Percentiles rank a stretch among this genome's conserved stretches.
These are phyloP conservation scores for Atta cephalotes DNA, from an alignment of 1,140 invertebrate species.

Conservation along the genomic window DNA sequence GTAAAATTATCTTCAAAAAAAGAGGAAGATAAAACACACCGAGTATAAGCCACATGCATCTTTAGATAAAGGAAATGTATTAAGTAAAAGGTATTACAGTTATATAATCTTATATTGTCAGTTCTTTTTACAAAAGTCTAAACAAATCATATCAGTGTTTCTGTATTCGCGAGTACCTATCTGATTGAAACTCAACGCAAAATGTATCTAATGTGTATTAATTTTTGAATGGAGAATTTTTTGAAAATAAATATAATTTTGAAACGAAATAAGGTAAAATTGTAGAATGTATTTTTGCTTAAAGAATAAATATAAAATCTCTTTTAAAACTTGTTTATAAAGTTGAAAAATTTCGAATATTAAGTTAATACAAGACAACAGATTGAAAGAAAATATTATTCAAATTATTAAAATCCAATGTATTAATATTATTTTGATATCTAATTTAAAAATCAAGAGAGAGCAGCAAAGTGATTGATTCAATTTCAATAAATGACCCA, in stretches of 20 bases:
- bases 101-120: neutral
- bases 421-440: neutral
- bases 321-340: neutral
- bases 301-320: neutral
- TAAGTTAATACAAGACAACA: neutral
- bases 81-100: neutral
- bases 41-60: neutral
- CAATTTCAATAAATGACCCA: too few relatives aligned
- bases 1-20: neutral
- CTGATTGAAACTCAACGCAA: neutral
- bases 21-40: neutral
- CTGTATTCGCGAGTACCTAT: neutral
- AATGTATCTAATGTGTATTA: neutral
- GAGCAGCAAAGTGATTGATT: neutral
- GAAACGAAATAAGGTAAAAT: neutral
- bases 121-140: neutral
- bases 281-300: neutral
- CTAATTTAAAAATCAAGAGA: slow-evolving; percentile 6
- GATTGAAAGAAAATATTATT: neutral
- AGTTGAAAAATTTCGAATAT: neutral
- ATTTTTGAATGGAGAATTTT: too few relatives aligned
- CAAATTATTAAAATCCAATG: neutral
- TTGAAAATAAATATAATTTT: neutral
- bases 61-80: neutral
- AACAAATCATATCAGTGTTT: neutral